A percentile compares a stretch with the other conserved stretches of the same genome.
These are phyloP conservation scores for Diadophis punctatus DNA, from an alignment of 2,113 vertebrate genomes.

Conservation along the genomic window DNA sequence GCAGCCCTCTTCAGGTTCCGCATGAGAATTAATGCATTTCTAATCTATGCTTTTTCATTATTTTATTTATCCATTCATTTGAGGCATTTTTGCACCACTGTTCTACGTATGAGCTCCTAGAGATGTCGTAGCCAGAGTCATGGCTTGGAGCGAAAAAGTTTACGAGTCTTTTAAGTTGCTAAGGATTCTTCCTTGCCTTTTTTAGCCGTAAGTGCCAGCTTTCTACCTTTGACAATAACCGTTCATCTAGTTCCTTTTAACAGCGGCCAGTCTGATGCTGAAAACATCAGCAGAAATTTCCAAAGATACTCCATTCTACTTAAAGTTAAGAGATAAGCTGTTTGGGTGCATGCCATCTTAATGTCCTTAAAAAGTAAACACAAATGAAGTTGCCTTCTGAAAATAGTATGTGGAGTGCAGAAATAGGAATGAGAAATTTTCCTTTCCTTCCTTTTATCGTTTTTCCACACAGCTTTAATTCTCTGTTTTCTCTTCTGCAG, in stretches of 20 bases:
- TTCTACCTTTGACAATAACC: not conserved
- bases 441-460: not conserved
- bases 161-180: not conserved
- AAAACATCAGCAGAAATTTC: not conserved
- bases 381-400: not conserved
- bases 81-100: not conserved
- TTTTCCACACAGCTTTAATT: not conserved
- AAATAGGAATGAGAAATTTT: not conserved
- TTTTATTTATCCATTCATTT: not conserved
- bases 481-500: not conserved
- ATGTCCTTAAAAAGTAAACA: not conserved
- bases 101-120: too few relatives aligned
- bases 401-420: not conserved
- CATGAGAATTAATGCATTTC: not conserved
- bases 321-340: not conserved
- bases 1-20: conserved; percentile 37
- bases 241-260: fast-evolving
- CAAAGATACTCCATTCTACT: fast-evolving
- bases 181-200: not conserved
- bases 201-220: too few relatives aligned
- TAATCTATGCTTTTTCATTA: fast-evolving
- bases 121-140: not conserved
- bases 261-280: not conserved
- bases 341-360: not conserved
- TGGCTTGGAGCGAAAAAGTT: not conserved